Percentiles rank a stretch among this genome's conserved stretches.
These are phyloP conservation scores for Athalia cordata DNA, from an alignment of 2,888 invertebrate species.

Conservation along the genomic window DNA sequence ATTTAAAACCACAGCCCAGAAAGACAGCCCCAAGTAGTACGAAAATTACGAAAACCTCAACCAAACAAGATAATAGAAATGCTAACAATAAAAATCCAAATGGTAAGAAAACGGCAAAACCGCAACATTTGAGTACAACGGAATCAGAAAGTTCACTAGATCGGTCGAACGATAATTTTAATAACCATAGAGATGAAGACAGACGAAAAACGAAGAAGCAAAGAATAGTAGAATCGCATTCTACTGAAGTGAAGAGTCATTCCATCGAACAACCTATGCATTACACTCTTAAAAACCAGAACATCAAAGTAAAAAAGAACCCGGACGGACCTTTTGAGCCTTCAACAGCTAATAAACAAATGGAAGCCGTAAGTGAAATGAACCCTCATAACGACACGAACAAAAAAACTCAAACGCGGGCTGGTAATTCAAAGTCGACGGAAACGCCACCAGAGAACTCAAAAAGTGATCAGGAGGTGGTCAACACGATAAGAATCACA, in stretches of 20 bases:
- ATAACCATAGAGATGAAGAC: not conserved
- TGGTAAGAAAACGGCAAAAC: no score
- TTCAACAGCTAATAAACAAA: no score
- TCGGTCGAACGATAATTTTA: not conserved
- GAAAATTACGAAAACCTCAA: no score
- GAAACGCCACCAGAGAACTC: not conserved
- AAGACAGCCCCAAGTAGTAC: not conserved
- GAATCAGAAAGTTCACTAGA: not conserved
- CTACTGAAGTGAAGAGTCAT: not conserved
- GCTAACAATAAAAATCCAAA: no score
- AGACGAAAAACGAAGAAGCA: not conserved
- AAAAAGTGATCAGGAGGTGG: not conserved
- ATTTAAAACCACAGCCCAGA: not conserved
- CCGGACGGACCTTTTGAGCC: no score
- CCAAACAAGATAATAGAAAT: no score
- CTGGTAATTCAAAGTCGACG: not conserved
- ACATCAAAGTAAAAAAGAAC: no score
- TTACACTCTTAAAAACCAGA: no score
- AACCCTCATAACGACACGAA: not conserved
- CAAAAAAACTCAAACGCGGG: conserved; percentile 3
- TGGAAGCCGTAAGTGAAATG: no score
- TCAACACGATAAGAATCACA: not conserved
- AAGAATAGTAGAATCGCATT: not conserved
- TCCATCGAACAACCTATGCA: not conserved
- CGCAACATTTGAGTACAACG: not conserved